phyloP scores from a whole-genome alignment of 2,797 vertebrate genomes.

The Cossypha polioptera region DNA sequence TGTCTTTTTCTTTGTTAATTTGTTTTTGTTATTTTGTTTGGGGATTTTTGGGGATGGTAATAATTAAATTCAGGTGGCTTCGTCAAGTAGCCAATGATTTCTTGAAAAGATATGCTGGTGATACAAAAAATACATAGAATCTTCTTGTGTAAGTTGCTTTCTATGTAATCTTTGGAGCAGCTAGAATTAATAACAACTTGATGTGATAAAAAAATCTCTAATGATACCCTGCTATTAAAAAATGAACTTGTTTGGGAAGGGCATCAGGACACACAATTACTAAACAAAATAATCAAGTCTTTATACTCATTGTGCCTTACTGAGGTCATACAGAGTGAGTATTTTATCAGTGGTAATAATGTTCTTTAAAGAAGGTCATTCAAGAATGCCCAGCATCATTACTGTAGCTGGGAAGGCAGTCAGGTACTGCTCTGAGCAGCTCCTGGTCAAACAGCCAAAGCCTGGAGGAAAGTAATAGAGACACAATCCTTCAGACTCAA shows the following conservation, averaged over 20 bases:
- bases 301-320: background rate
- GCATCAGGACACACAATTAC: background rate
- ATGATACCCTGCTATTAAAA: background rate
- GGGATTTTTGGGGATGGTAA: fast-evolving
- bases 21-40: background rate
- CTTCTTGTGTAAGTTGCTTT: background rate
- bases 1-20: background rate
- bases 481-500: background rate
- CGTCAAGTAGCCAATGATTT: background rate
- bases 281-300: background rate
- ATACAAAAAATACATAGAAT: background rate
- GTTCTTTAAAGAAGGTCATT: background rate
- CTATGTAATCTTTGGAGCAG: background rate
- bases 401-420: background rate
- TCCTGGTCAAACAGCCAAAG: background rate
- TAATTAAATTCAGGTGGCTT: background rate
- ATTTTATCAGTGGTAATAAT: background rate
- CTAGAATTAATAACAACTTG: background rate
- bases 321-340: background rate
- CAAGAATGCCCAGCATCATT: background rate
- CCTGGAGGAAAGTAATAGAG: background rate
- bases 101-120: background rate
- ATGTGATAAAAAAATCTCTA: background rate
- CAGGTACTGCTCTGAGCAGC: background rate
- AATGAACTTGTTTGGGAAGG: background rate